Percentiles rank a stretch among this genome's conserved stretches.
Evolutionary conservation across 2,113 vertebrate genomes (phyloP).

Genomic region (Tachysurus vachellii): DNA sequence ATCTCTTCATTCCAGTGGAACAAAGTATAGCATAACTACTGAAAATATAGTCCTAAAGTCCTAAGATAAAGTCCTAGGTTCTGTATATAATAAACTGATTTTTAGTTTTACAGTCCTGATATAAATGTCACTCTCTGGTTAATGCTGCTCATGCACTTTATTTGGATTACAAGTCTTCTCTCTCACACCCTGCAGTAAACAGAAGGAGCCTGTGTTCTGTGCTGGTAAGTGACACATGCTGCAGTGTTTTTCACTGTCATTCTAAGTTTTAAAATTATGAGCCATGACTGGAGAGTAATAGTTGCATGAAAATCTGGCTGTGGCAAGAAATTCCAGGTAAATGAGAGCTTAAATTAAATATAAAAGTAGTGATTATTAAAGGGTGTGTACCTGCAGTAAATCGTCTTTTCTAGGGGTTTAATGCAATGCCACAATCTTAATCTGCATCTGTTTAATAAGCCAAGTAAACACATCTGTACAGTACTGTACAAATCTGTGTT

Average conservation of each 20-base stretch:
- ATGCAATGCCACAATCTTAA: neutral
- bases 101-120: neutral
- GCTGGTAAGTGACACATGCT: constrained; percentile 81
- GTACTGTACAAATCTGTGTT: too few relatives aligned
- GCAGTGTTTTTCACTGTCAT: constrained; percentile 9
- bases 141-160: neutral
- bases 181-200: constrained; percentile 82
- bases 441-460: neutral
- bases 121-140: neutral
- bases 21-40: neutral
- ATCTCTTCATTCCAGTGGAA: neutral
- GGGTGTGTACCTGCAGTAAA: neutral
- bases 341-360: neutral
- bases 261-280: constrained; percentile 20
- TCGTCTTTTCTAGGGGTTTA: neutral
- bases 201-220: constrained; percentile 95
- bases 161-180: constrained; percentile 29
- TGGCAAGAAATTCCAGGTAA: constrained; percentile 1
- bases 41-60: neutral
- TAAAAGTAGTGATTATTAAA: neutral
- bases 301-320: neutral
- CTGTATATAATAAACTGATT: neutral
- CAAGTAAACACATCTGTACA: too few relatives aligned
- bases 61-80: neutral
- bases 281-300: constrained; percentile 26